phyloP scores from a whole-genome alignment of 1,140 invertebrate species.

The Neodiprion virginianus region DNA sequence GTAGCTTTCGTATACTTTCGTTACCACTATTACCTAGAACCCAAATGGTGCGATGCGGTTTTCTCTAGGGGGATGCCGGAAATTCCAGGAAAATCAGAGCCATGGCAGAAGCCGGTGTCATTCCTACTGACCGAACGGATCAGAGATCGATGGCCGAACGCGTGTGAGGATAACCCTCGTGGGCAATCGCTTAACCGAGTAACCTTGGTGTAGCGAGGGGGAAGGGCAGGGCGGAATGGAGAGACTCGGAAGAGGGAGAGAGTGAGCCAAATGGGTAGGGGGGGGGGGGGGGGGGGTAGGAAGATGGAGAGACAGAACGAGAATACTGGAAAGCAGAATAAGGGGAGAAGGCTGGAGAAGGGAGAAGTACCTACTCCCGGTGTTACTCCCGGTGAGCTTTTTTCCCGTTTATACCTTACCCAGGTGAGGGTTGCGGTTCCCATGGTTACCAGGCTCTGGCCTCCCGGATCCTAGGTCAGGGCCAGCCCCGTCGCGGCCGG shows the following conservation, averaged over 20 bases:
- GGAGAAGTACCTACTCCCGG: background rate
- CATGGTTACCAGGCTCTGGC: conserved; percentile 36
- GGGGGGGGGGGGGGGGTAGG: background rate
- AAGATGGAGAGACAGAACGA: background rate
- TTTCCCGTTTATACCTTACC: conserved; percentile 26
- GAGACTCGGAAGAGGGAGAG: background rate
- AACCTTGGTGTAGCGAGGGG: background rate
- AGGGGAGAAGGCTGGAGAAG: background rate
- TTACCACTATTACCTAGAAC: too few species aligned
- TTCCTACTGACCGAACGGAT: background rate
- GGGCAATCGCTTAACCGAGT: background rate
- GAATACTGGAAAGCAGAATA: background rate
- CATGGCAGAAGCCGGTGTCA: background rate
- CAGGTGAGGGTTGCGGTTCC: conserved; percentile 39
- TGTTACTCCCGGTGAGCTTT: too few species aligned
- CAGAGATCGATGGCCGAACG: background rate
- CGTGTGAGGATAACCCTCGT: background rate
- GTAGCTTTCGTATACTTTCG: too few species aligned
- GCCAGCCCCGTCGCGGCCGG: conserved; percentile 19
- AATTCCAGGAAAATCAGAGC: too few species aligned
- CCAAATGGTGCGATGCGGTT: too few species aligned
- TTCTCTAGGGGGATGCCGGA: too few species aligned
- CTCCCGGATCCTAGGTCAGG: conserved; percentile 28
- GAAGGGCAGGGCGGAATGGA: background rate
- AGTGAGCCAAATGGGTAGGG: background rate